These are phyloP conservation scores for Hypsibius dujardini DNA, from an alignment of 1,140 invertebrate species.

Conservation along the genomic window DNA sequence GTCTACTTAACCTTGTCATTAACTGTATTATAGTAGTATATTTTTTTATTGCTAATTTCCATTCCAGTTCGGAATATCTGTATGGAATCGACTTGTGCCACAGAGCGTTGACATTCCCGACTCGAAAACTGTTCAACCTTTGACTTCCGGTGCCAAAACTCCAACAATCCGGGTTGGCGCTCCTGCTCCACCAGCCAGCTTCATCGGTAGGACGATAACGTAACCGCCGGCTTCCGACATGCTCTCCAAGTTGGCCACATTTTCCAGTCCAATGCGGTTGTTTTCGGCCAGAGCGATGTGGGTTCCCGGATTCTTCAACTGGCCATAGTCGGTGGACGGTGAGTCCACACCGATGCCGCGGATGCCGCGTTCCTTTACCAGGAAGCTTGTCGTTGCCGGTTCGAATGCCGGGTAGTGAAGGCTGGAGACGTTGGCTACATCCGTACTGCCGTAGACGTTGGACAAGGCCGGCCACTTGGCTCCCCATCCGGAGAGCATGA, in stretches of 20 bases:
- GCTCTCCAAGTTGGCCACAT: background rate
- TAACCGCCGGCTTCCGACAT: background rate
- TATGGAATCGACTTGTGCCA: too few relatives aligned
- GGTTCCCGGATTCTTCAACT: constrained; percentile 15
- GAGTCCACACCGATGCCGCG: constrained; percentile 18
- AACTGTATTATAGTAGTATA: too few relatives aligned
- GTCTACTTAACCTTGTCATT: too few relatives aligned
- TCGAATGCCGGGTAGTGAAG: constrained; percentile 27
- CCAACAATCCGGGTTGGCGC: constrained; percentile 16
- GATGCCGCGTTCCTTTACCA: constrained; percentile 23
- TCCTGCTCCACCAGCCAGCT: background rate
- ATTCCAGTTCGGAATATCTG: too few relatives aligned
- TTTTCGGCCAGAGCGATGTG: background rate
- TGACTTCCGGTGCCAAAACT: background rate
- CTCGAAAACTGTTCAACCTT: too few relatives aligned
- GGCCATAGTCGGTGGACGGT: constrained; percentile 5
- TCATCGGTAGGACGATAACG: constrained; percentile 9
- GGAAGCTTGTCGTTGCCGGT: constrained; percentile 24
- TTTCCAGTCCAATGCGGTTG: background rate
- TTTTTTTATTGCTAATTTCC: too few relatives aligned
- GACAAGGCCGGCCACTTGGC: constrained; percentile 24
- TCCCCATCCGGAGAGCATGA: constrained; percentile 28
- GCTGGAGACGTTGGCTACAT: constrained; percentile 21
- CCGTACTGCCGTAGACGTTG: constrained; percentile 22
- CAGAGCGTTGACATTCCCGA: too few relatives aligned